phyloP scores from a whole-genome alignment of 2,113 vertebrate species.

The Mystacornis crossleyi region DNA sequence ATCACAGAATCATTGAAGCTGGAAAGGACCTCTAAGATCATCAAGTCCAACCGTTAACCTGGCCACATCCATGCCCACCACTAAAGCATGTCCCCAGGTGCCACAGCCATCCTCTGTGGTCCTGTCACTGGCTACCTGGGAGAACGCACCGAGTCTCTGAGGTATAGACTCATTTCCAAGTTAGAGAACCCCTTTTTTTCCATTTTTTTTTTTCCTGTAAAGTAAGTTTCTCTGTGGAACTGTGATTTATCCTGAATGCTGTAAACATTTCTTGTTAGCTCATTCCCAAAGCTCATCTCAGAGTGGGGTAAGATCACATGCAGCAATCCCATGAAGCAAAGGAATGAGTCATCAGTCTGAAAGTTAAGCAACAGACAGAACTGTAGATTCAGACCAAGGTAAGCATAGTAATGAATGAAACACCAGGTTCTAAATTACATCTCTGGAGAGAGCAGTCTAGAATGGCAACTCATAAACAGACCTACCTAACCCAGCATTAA shows the following conservation, averaged over 20 bases:
- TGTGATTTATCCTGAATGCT: background rate
- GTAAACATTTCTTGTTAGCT: constrained; percentile 36
- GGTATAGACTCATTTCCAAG: background rate
- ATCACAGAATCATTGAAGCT: background rate
- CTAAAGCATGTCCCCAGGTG: background rate
- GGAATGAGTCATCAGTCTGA: constrained; percentile 53
- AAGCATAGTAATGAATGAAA: constrained; percentile 49
- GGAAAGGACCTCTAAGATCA: background rate
- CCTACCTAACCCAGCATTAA: background rate
- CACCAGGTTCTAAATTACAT: background rate
- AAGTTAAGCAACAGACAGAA: constrained; percentile 6
- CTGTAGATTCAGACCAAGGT: constrained; percentile 1
- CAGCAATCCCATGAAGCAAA: constrained; percentile 20
- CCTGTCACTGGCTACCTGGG: background rate
- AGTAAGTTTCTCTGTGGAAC: background rate
- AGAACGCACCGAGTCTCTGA: background rate
- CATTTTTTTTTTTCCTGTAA: background rate
- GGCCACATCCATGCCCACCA: too few relatives aligned
- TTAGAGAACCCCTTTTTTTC: background rate
- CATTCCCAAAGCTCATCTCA: constrained; percentile 10
- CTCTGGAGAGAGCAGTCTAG: background rate
- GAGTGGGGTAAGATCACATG: background rate
- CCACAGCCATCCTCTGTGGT: background rate
- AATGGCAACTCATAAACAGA: background rate
- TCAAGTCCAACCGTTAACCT: background rate